phyloP scores from a whole-genome alignment of 2,888 invertebrate species.

The Orthosia gracilis region DNA sequence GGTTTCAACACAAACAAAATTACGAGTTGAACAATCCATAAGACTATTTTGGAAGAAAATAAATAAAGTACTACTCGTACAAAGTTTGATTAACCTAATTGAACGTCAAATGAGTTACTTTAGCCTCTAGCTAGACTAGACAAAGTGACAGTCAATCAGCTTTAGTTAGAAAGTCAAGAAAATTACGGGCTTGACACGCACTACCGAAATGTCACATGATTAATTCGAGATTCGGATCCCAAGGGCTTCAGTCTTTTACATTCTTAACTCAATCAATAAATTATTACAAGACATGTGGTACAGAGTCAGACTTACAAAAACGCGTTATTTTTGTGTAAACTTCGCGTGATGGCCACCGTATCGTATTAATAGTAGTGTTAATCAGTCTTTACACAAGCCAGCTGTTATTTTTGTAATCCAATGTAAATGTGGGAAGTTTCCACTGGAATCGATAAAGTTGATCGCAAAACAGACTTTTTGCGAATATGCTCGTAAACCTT shows the following conservation, averaged over 20 bases:
- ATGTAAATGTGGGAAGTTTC: constrained; percentile 51
- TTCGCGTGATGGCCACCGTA: constrained; percentile 32
- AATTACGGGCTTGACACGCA: too few species aligned
- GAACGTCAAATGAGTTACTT: neutral
- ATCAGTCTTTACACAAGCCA: constrained; percentile 42
- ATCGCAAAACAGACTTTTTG: constrained; percentile 16
- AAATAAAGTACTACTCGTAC: neutral
- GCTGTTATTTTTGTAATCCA: constrained; percentile 44
- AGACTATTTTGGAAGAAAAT: neutral
- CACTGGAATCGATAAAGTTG: constrained; percentile 28
- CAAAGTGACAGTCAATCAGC: neutral
- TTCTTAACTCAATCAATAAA: constrained; percentile 25
- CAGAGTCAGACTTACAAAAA: constrained; percentile 14
- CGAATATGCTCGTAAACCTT: constrained; percentile 32
- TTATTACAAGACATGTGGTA: neutral
- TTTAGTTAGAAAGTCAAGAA: neutral
- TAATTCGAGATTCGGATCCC: neutral
- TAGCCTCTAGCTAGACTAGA: neutral
- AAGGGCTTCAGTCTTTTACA: neutral
- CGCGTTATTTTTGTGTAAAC: constrained; percentile 34
- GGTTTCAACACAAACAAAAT: constrained; percentile 13
- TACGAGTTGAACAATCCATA: neutral
- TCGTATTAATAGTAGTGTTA: constrained; percentile 47
- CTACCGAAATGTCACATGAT: accelerated
- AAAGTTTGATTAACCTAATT: neutral